Evolutionary conservation across 2,113 vertebrate species (phyloP).

Genomic region (Columbina picui): DNA sequence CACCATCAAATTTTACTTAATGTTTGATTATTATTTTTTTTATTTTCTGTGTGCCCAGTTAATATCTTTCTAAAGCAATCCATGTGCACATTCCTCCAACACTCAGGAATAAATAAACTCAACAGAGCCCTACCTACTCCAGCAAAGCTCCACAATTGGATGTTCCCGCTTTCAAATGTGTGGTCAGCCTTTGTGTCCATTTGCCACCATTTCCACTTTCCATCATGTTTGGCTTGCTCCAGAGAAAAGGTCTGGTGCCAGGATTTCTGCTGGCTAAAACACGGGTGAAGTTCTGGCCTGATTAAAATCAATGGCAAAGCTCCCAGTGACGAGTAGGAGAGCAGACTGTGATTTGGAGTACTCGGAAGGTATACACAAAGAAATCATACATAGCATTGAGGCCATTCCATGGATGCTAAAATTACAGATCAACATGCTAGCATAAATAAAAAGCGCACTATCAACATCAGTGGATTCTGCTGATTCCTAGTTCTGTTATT

Average conservation of each 20-base stretch:
- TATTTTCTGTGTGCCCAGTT: not conserved
- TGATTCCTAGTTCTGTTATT: constrained; percentile 2
- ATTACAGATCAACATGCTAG: constrained; percentile 30
- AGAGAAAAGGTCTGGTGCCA: not conserved
- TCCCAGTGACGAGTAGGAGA: constrained; percentile 1
- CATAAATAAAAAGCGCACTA: not conserved
- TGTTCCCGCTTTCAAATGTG: not conserved
- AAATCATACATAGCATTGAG: not conserved
- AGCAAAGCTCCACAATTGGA: not conserved
- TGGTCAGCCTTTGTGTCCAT: not conserved
- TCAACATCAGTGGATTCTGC: not conserved
- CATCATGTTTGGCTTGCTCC: not conserved
- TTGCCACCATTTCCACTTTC: constrained; percentile 20
- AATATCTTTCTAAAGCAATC: not conserved
- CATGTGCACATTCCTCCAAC: not conserved
- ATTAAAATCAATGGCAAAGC: constrained; percentile 39
- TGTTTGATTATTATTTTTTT: not conserved
- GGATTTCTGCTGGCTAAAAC: constrained; percentile 44
- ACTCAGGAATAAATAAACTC: not conserved
- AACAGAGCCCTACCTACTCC: not conserved
- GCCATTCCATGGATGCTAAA: constrained; percentile 2
- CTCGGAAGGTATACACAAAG: constrained; percentile 9
- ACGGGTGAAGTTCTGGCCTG: constrained; percentile 34
- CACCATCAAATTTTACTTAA: not conserved
- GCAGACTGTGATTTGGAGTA: constrained; percentile 31